Base-by-base conservation (phyloP, 1,140 invertebrate species). In the Calephelis nemesis region DNA sequence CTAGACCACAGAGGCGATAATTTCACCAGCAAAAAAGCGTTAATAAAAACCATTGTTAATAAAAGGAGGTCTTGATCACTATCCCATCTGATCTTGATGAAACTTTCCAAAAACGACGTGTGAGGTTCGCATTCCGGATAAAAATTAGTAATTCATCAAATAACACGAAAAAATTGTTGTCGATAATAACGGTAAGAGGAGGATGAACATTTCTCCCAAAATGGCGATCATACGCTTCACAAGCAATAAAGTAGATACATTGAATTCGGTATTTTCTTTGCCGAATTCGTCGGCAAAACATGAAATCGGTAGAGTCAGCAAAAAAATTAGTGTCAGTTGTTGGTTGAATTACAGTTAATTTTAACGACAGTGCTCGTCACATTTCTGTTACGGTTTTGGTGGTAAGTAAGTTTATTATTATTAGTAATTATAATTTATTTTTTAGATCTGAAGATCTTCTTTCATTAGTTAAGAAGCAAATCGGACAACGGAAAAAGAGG, bases 181-280 rank as follows among this genome's bases (percentile, higher is more conserved):
- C 47, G 19, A 60, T 54, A 45, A 69, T 81, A 81, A 81, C 79
- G 79, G 79, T 65, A 74, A 69, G 48, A 15, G 48, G 73, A 71
- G 65, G 67, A 70, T 76, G 72, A 78, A 73, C 70, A 73, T 74
- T 71, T 68, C 72, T 69, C 77, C 77, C 67, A 74, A 81, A 74
- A 81, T 74, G 76, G 77, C 68, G 42, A 72, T 73, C 70, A 70
- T 71, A 69, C 66, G 65, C 65, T 75, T 71, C 72, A 69, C 66
- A 68, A 73, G 67, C 68, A 62, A 70, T 76, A 75, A 73, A 78
- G 68, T 73, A 72, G 65, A 49, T 63, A 67, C 71, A 70, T 74
- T 74, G 74, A 72, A 73, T 76, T 74, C 64, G 67, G 69, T 71
- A 68, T 79, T 77, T 76, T 72, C 69, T 74, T 70, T 69, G 65